A percentile compares a stretch with the other conserved stretches of the same genome.
phyloP scores from a whole-genome alignment of 2,113 vertebrate species.

The Campylorhamphus procurvoides region DNA sequence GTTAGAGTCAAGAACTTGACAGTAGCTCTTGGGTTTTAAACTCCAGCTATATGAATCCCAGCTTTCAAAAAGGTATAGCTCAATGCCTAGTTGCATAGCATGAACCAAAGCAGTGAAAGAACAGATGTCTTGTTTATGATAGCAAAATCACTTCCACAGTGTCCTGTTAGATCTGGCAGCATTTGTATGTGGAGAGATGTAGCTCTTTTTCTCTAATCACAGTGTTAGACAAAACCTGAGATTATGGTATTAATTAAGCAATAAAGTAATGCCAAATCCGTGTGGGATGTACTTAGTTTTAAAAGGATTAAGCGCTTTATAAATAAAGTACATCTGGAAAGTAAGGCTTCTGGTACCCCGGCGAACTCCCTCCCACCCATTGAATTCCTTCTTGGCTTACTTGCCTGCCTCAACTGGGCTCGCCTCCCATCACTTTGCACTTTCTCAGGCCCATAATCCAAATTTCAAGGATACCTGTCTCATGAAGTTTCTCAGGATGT shows the following conservation, averaged over 20 bases:
- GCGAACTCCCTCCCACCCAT: neutral
- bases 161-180: neutral
- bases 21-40: neutral
- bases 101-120: neutral
- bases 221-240: neutral
- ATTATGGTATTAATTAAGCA: constrained; percentile 48
- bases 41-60: neutral
- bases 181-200: neutral
- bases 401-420: neutral
- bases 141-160: neutral
- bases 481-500: neutral
- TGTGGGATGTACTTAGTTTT: constrained; percentile 47
- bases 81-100: neutral
- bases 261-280: neutral
- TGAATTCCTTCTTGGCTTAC: neutral
- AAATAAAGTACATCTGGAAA: constrained; percentile 63
- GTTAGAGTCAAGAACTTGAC: neutral
- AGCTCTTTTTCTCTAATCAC: neutral
- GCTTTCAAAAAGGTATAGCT: neutral
- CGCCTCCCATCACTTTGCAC: rapidly evolving
- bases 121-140: neutral
- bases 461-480: neutral
- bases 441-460: neutral
- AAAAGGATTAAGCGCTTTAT: constrained; percentile 15
- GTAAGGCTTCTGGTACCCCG: neutral